Base-by-base conservation (phyloP, 2,888 invertebrate genomes). In the Oxyteleia sp. region DNA sequence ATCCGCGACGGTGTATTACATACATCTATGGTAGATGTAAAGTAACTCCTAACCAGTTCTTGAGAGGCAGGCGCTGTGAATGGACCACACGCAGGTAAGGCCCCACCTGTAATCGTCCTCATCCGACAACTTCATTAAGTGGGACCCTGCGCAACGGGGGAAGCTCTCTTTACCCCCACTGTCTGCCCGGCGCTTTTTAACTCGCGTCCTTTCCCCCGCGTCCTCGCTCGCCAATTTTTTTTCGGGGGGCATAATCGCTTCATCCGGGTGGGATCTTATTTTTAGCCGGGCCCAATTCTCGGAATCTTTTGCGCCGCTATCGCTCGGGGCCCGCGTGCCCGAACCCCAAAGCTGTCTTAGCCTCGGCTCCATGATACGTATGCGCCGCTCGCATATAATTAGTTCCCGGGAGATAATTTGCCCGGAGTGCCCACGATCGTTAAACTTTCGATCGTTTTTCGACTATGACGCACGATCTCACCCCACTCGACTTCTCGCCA, bases 71-170 rank as follows among this genome's bases (percentile, higher is more conserved):
- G 85, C 86, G 82, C 87, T 85, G 89, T 90, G 92, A 92, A 92
- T 93, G 92, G 93, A 91, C 93, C 93, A 92, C 93, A 93, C 93
- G 90, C 93, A 92, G 90, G 86, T 89, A 87, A 88, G 89, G 86
- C 89, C 89, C 91, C 92, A 92, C 92, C 92, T 92, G 92, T 92
- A 92, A 92, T 92, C 92, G 90, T 91, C 90, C 89, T 91, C 89
- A 92, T 91, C 91, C 90, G 92, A 93, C 93, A 92, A 92, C 93
- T 93, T 93, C 91, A 93, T 93, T 93, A 93, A 92, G 90, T 89
- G 87, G 82, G 86, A 85, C 86, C 89, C 87, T 85, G 76, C 86
- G 81, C 85, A 76, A 72, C 57, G 69, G 64, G 66, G 45, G 80
- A 84, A 80, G 83, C 79, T 68, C 49, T 66, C 82, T 74, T 74